Evolutionary conservation across 2,888 invertebrate genomes (phyloP), one percentile per base, ranked within the genome.

Genomic region (Erynnis tages): DNA sequence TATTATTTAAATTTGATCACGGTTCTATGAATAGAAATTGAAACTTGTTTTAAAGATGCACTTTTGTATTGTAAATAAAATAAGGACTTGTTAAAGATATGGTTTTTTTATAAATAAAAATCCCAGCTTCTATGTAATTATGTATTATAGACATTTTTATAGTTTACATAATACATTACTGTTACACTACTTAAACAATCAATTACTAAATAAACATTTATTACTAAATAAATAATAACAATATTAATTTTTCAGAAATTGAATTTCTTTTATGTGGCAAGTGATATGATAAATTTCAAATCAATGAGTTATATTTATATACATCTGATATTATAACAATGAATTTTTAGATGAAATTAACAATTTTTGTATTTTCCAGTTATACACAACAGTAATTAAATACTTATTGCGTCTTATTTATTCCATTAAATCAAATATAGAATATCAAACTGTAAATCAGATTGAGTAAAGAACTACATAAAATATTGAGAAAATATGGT

Each of bases 271-370:
- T 78, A 90, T 87, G 79, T 88, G 90, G 89, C 86, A 82, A 90
- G 90, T 92, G 92, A 92, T 92, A 92, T 92, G 92, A 91, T 85
- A 76, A 67, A 78, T 69, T 71, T 66, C n/a, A n/a, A n/a, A 53
- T 55, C 55, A 50, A 60, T 62, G 60, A 57, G 58, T 59, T 49
- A 54, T 58, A 55, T 48, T 57, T 65, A 65, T 62, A 58, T 66
- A 66, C 62, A 65, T 58, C 59, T 61, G 54, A 54, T 53, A 44
- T 37, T 52, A 43, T 25, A 44, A 44, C 30, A 44, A 32, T 52
- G 44, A 37, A 4, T 44, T 52, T 29, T 10, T 16, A 11, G 29
- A 52, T 38, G 38, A 53, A 45, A 45, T 32, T 23, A 45, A 45
- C 44, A 37, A 21, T 43, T 25, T 34, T 43, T 35, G 25, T 25